Base-by-base conservation (phyloP, 1,140 invertebrate genomes). In the Ptiloglossa arizonensis region DNA sequence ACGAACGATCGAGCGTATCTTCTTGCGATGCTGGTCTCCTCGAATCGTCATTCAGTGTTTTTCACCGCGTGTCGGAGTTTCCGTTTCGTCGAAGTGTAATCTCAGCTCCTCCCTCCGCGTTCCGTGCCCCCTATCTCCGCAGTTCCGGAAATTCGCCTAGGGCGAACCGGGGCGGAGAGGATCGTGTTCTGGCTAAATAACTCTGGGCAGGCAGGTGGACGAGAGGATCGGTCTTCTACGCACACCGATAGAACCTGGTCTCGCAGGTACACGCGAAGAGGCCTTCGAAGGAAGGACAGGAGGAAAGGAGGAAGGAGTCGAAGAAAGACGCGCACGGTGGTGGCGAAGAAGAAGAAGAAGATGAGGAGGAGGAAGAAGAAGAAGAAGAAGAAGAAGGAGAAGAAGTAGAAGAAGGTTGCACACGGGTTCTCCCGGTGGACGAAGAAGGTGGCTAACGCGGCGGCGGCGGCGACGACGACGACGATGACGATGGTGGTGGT, bases 121-220 rank as follows among this genome's bases (percentile, higher is more conserved):
- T n/a, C n/a, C n/a, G 19, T 60, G 72, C 66, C 57, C 52, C 8
- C 52, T 29, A 29, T 13, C 22, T 52, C 27, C 52, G 8, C 41
- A 13, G 63, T 74, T 81, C 83, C 82, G 83, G 79, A 85, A 86
- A 85, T 79, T 84, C 50, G 79, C 83, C 79, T 78, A 81, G 59
- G 44, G 83, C 82, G 35, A 81, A 62, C 22, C 63, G 64, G 64
- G 69, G 72, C 60, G 75, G 67, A 38, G 59, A 52, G 48, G 54
- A n/a, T n/a, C n/a, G n/a, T n/a, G n/a, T n/a, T n/a, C 73, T 57
- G 73, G 67, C 72, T 81, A 73, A 85, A 84, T 84, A 84, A 84
- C 83, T 84, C 67, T 11, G 63, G 24, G 72, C 74, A 80, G 81
- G 70, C 77, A 78, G 79, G 83, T 86, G 83, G 50, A 83, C 54